Conservation (phyloP, 2,888 invertebrate genomes). For the Euclidia mi region DNA sequence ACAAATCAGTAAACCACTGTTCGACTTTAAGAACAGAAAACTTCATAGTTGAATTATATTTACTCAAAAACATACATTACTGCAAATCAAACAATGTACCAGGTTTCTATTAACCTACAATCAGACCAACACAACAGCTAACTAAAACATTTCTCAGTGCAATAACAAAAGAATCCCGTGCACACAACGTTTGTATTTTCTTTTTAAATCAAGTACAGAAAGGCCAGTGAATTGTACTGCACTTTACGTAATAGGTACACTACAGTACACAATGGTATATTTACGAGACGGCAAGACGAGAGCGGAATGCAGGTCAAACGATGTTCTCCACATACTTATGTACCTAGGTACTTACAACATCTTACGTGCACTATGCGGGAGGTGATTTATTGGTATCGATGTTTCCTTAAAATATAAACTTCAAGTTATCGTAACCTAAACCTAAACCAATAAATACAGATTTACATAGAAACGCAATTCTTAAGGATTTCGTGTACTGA, state of each 20-base stretch:
- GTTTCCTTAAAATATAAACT: too few species aligned
- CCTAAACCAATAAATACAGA: too few species aligned
- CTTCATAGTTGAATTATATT: too few species aligned
- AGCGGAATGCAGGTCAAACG: conserved; percentile 54
- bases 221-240: conserved; percentile 12
- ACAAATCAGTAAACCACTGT: too few species aligned
- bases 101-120: too few species aligned
- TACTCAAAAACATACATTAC: too few species aligned
- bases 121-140: too few species aligned
- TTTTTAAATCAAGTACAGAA: conserved; percentile 6
- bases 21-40: too few species aligned
- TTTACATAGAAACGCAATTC: too few species aligned
- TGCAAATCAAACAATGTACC: too few species aligned
- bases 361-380: conserved; percentile 9
- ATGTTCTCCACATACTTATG: conserved; percentile 31
- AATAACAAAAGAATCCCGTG: conserved; percentile 1
- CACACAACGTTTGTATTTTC: conserved; percentile 4
- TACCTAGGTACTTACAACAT: conserved; percentile 29
- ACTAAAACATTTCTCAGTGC: not conserved
- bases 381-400: not conserved
- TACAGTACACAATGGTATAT: conserved; percentile 21
- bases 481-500: too few species aligned
- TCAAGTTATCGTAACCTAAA: too few species aligned
- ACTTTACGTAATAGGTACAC: conserved; percentile 35
- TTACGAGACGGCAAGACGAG: conserved; percentile 29